Conservation (phyloP, 2,888 invertebrate genomes). For the Phengaris arion region DNA sequence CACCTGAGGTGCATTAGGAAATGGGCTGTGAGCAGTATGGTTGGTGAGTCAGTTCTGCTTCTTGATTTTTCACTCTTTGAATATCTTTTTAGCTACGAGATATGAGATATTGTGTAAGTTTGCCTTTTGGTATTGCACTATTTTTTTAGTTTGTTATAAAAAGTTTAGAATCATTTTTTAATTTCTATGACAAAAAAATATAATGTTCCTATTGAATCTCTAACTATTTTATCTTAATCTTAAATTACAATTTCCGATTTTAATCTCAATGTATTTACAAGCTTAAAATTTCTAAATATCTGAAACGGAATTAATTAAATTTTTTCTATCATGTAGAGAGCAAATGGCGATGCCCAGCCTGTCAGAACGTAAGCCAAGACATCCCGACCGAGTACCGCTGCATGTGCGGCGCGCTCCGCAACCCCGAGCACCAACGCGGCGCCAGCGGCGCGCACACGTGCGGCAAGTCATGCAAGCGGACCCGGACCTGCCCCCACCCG, state of each 20-base stretch:
- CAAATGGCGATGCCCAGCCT: slow-evolving; percentile 98
- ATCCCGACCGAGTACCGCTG: slow-evolving; percentile 92
- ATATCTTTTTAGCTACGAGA: too few species aligned
- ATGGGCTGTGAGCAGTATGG: slow-evolving; percentile 93
- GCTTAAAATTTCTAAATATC: too few species aligned
- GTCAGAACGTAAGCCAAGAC: slow-evolving; percentile 88
- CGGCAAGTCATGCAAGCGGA: slow-evolving; percentile 89
- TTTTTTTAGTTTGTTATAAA: too few species aligned
- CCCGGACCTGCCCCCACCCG: slow-evolving; percentile 79
- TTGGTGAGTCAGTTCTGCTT: slow-evolving; percentile 63
- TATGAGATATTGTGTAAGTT: too few species aligned
- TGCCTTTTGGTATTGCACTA: too few species aligned
- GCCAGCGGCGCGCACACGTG: slow-evolving; percentile 92
- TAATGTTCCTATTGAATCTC: too few species aligned
- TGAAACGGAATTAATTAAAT: too few species aligned
- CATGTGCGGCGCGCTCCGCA: slow-evolving; percentile 90
- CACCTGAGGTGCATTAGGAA: slow-evolving; percentile 94
- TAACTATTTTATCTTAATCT: too few species aligned
- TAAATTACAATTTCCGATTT: too few species aligned
- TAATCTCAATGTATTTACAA: too few species aligned
- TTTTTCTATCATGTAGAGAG: slow-evolving; percentile 67
- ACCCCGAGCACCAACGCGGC: slow-evolving; percentile 86
- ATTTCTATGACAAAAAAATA: too few species aligned
- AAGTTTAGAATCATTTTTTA: too few species aligned
- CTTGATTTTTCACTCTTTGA: not conserved